Evolutionary conservation across 2,113 vertebrate species (phyloP).

Genomic region (Macaca mulatta): DNA sequence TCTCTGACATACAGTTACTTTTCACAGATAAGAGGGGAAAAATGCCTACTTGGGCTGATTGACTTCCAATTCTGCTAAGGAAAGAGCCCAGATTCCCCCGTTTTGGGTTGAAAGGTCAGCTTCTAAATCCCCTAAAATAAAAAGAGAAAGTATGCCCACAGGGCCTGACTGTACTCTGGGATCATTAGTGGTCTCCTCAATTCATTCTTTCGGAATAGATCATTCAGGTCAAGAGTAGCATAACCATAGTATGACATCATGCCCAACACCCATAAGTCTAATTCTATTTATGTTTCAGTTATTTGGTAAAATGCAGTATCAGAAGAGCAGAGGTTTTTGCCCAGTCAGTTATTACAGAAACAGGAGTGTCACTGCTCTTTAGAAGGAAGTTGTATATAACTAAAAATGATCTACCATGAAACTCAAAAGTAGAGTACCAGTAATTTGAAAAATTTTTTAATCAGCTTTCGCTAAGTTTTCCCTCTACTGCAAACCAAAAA

Average conservation of each 20-base stretch:
- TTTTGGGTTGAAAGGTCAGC: neutral
- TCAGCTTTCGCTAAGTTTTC: conserved; percentile 36
- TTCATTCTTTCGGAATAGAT: conserved; percentile 13
- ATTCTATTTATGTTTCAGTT: neutral
- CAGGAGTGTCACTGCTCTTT: conserved; percentile 31
- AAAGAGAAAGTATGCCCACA: neutral
- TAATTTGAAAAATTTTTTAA: conserved; percentile 36
- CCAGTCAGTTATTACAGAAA: conserved; percentile 49
- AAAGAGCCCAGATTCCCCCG: neutral
- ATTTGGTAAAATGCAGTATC: conserved; percentile 46
- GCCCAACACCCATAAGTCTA: neutral
- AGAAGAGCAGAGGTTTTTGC: conserved; percentile 51
- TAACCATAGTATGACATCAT: conserved; percentile 25
- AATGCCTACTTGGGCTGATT: neutral
- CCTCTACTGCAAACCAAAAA: conserved; percentile 31
- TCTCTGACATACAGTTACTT: neutral
- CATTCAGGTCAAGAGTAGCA: conserved; percentile 30
- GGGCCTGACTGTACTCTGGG: neutral
- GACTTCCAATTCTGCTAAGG: neutral
- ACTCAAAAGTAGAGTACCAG: conserved; percentile 7
- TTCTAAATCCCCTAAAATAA: neutral
- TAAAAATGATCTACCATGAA: conserved; percentile 57
- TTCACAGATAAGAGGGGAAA: neutral
- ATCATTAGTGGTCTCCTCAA: neutral
- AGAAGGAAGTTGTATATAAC: conserved; percentile 47